These are phyloP conservation scores for Gnathonemus longibarbis DNA, from an alignment of 2,113 vertebrate genomes.

Conservation along the genomic window DNA sequence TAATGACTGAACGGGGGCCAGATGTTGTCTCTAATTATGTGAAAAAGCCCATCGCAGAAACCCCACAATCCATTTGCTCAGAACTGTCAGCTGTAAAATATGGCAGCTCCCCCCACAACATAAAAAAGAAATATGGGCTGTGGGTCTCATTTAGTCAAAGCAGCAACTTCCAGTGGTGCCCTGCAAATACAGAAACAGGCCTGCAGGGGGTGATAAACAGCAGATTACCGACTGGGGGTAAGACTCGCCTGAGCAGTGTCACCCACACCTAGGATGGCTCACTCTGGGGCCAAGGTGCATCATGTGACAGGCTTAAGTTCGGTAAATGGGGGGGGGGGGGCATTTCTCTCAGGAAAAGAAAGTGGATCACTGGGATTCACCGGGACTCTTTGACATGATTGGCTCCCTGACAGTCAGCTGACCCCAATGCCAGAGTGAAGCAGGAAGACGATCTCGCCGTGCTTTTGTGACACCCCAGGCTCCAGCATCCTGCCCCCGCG, in stretches of 20 bases:
- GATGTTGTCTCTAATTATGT: constrained; percentile 53
- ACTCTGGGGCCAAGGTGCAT: not conserved
- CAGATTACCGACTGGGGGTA: too few species aligned
- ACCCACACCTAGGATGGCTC: not conserved
- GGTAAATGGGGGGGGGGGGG: not conserved
- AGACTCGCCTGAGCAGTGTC: not conserved
- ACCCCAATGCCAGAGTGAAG: not conserved
- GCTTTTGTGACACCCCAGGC: too few species aligned
- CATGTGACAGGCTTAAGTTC: not conserved
- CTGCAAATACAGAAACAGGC: constrained; percentile 5
- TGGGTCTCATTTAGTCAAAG: constrained; percentile 32
- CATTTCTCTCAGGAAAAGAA: not conserved
- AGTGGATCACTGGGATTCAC: not conserved
- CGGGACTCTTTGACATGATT: not conserved
- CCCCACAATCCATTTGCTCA: constrained; percentile 31
- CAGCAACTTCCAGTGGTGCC: constrained; percentile 25
- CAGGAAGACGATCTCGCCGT: not conserved
- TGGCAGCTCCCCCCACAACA: constrained; percentile 25
- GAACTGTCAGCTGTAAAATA: constrained; percentile 48
- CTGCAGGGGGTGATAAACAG: constrained; percentile 17
- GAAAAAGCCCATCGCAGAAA: constrained; percentile 43
- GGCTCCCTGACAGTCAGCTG: not conserved
- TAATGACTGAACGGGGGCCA: constrained; percentile 47
- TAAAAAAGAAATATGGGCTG: constrained; percentile 39
- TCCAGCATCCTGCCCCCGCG: not conserved